Base-by-base conservation (phyloP, 1,140 invertebrate genomes). In the Anastrepha ludens region DNA sequence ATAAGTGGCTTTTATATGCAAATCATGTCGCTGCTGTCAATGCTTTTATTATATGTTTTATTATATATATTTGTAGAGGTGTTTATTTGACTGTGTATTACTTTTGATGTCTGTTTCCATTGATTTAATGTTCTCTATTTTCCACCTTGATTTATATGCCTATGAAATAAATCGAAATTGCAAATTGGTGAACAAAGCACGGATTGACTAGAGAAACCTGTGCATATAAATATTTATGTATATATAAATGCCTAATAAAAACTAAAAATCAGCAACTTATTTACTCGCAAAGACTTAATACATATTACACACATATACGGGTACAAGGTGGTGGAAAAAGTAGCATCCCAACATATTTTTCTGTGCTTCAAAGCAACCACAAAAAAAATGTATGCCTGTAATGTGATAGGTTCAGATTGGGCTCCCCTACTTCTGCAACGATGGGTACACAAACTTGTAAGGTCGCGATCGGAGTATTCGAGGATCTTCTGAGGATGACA, bases 21-120 rank as follows among this genome's bases (percentile, higher is more conserved):
- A 81, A 81, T 58, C 74, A 81, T 81, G 74, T 20, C 74, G 74
- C 74, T 50, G 47, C 74, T 81, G 74, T 81, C 74, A 81, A 55
- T 81, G 74, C n/a, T 47, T 81, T 81, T 7, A 29, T 3, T 41
- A n/a, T 81, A 29, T 81, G 5, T 55, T 55, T 55, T 55, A 55
- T 55, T 55, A 55, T 55, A 8, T 55, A 55, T 55, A 11, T 8
- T 8, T 8, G 11, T 55, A 2, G 1, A 55, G 50, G 2, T 55
- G 6, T 55, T 2, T 55, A 0, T 55, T 1, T 55, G 50, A 11
- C 50, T 55, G 50, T 55, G 50, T 55, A 55, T 7, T 5, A 55
- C 50, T 1, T 55, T 55, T 11, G 50, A 55, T 55, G 50, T 8
- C 11, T 55, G 29, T 29, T 29, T 29, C 29, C 29, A 29, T 29